Evolutionary conservation across 2,797 vertebrate genomes (phyloP), one percentile per base, ranked within the genome.

Genomic region (Cossypha dichroa): DNA sequence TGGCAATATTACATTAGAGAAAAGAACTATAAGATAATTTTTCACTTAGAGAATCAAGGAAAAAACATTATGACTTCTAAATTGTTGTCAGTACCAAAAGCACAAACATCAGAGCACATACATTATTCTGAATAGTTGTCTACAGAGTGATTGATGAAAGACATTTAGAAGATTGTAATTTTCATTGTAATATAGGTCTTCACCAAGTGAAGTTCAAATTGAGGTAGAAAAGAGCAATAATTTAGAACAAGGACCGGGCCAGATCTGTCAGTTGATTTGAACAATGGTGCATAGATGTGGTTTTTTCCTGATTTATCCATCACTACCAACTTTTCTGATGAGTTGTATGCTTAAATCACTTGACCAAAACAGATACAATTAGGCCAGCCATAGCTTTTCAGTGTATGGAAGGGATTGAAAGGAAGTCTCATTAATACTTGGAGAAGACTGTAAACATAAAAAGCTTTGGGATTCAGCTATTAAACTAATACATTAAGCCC

Each of bases 101-200:
- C 23, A 85, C 36, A 86, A 90, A 80, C 22, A 92, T 45, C 33
- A 77, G 75, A 79, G 18, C 10, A 49, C 23, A 55, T 67, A 45
- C 5, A 77, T 92, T 74, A 93, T 70, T 93, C 19, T 83, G 75
- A 93, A 89, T 54, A 93, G 56, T 46, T 74, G 43, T 80, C 76
- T 43, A 67, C 19, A 33, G 11, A 67, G 7, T 73, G 54, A 87
- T 52, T 40, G 34, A 90, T 69, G 41, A 19, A 92, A 83, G 43
- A 54, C 29, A 51, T 84, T 88, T 77, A 68, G 70, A 93, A 69
- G 19, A 22, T 8, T 60, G 22, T 13, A 82, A 34, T 91, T 97
- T 95, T 87, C 15, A n/a, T n/a, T 79, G 40, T 56, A 67, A 69
- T 80, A 38, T 15, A 59, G 36, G 43, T 77, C 74, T 90, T 86